These are phyloP conservation scores for silkworm (Bombyx mori) DNA, from an alignment of 1,140 invertebrate genomes.

Conservation along the genomic window DNA sequence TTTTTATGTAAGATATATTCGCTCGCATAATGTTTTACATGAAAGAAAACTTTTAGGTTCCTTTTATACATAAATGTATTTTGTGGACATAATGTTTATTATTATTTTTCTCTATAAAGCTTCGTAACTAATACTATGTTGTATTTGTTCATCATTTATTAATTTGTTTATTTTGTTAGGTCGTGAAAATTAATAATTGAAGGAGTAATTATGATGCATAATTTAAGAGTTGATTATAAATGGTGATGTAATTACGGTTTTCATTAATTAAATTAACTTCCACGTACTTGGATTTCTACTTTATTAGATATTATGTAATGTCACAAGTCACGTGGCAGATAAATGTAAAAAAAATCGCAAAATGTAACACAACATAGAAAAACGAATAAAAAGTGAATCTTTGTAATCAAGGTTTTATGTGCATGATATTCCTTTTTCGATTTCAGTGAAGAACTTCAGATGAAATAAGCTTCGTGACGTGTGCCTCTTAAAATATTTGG, in stretches of 20 bases:
- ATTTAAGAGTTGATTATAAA: conserved; percentile 53
- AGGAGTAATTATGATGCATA: conserved; percentile 49
- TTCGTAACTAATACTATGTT: conserved; percentile 39
- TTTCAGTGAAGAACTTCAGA: no score
- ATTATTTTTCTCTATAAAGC: conserved; percentile 29
- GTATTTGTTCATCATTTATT: conserved; percentile 40
- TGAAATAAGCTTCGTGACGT: no score
- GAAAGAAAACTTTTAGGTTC: conserved; percentile 28
- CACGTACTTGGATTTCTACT: conserved; percentile 64
- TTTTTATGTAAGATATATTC: conserved; percentile 42
- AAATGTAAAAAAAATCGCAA: conserved; percentile 64
- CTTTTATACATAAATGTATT: conserved; percentile 14
- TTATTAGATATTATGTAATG: conserved; percentile 64
- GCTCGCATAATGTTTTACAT: conserved; percentile 46
- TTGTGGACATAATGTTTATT: conserved; percentile 15
- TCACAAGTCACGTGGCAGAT: conserved; percentile 53
- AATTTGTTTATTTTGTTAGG: conserved; percentile 47
- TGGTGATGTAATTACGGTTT: conserved; percentile 51
- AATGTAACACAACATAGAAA: conserved; percentile 66
- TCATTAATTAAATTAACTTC: conserved; percentile 65
- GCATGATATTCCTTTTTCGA: no score
- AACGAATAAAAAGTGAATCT: conserved; percentile 67
- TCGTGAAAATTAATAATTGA: conserved; percentile 46
- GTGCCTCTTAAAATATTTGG: no score
- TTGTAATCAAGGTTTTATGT: conserved; percentile 63